Base-by-base conservation (phyloP, 2,888 invertebrate genomes). In the Drosophila pullipes region DNA sequence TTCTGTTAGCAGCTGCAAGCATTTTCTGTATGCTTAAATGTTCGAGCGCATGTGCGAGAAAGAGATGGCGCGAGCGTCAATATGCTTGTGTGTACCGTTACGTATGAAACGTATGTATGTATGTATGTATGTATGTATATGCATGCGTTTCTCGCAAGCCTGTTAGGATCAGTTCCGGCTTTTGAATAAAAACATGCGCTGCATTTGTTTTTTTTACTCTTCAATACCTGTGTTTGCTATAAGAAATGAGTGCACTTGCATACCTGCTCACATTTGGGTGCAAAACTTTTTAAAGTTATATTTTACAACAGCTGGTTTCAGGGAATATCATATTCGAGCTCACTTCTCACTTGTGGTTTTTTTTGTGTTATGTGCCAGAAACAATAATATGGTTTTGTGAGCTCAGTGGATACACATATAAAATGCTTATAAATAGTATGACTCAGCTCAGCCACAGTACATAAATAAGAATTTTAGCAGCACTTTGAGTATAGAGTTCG, bases 371-470 rank as follows among this genome's bases (percentile, higher is more conserved):
- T 44, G 13, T 22, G 11, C 9, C 33, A 66, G 60, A 59, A 50
- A 77, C 57, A 77, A 65, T 55, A 64, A 60, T 54, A 52, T 39
- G 22, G 22, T 66, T 74, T 62, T 74, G 33, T 33, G 41, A 44
- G 31, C 59, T 53, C 44, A 54, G 60, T 28, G 41, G 30, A 57
- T 11, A 37, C 55, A 54, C 78, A 77, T 77, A 73, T 52, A 67
- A 76, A 78, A 78, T 61, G 68, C 78, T 58, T 39, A 73, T 76
- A 60, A 76, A 76, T 62, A 63, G 37, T 61, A 30, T 18, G 49
- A 28, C 10, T 10, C 22, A 67, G 49, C 30, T 60, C 11, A 37
- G 58, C 10, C n/a, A 33, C 53, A 1, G 13, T 50, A 18, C 18
- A 16, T n/a, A 28, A n/a, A 30, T 57, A 11, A 30, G 25, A 18